These are phyloP conservation scores for Petaurus breviceps DNA, from an alignment of 2,113 vertebrate species.

Conservation along the genomic window DNA sequence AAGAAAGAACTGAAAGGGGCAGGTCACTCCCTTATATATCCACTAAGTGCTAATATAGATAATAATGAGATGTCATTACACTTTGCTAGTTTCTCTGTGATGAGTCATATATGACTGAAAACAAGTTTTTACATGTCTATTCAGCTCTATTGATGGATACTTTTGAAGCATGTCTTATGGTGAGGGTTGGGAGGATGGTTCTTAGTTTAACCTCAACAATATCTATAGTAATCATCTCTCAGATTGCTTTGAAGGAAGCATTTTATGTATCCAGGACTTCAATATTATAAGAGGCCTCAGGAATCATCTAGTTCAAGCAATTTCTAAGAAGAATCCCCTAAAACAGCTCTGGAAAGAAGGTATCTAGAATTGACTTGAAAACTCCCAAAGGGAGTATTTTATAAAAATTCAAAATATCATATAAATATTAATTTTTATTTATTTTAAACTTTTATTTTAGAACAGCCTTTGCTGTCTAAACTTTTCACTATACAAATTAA, in stretches of 20 bases:
- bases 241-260: neutral
- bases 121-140: neutral
- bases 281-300: neutral
- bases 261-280: neutral
- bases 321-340: neutral
- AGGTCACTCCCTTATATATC: neutral
- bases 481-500: neutral
- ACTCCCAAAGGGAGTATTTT: neutral
- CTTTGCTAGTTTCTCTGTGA: neutral
- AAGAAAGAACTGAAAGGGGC: neutral
- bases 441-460: no score
- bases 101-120: neutral
- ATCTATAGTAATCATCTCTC: neutral
- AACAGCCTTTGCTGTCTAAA: no score
- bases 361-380: neutral
- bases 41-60: neutral
- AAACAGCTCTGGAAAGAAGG: neutral
- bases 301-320: neutral
- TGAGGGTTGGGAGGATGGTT: neutral
- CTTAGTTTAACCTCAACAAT: neutral
- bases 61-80: neutral
- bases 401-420: no score
- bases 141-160: neutral
- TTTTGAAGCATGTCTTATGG: neutral
- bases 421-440: no score